Evolutionary conservation across 1,140 invertebrate species (phyloP), one percentile per base, ranked within the genome.

Genomic region (Drosophila kurseongensis): DNA sequence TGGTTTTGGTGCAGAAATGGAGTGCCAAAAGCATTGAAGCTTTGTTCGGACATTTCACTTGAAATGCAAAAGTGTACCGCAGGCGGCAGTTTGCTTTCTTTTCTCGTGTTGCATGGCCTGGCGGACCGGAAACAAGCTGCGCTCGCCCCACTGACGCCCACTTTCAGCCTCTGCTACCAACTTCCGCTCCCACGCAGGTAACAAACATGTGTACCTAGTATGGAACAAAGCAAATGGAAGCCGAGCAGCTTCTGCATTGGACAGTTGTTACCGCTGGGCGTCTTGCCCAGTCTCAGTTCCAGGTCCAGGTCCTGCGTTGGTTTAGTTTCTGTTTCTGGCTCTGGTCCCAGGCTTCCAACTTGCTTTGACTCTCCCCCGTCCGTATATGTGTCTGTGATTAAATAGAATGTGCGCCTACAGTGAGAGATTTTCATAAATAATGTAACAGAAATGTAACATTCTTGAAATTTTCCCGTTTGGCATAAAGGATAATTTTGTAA

Each of bases 211-310:
- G 40, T 48, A 69, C 51, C 42, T 58, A 44, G 27, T 36, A 63
- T 78, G 45, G 76, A 86, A 83, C 83, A 86, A 79, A 88, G 83
- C 83, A 89, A 81, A 75, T 75, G 71, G 41, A 58, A 63, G 36
- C 40, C 36, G 47, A 75, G 74, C 57, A 50, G 65, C 61, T 72
- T 50, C 75, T 88, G 83, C 67, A 47, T 65, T 65, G 83, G 84
- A 88, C 83, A 88, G 79, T 88, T 89, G 79, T 83, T 83, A 89
- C 83, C 76, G 84, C 76, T 83, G 84, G 83, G 83, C 83, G 83
- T 78, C 75, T 47, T 50, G 61, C 66, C 58, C 78, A 54, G 47
- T 54, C 35, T 38, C 62, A 48, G 42, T 27, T 32, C 44, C 35
- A 60, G 45, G 18, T 12, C 32, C 42, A 32, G 60, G 44, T 41